phyloP scores from a whole-genome alignment of 2,888 invertebrate species.

The Torymus aiolomorphi region DNA sequence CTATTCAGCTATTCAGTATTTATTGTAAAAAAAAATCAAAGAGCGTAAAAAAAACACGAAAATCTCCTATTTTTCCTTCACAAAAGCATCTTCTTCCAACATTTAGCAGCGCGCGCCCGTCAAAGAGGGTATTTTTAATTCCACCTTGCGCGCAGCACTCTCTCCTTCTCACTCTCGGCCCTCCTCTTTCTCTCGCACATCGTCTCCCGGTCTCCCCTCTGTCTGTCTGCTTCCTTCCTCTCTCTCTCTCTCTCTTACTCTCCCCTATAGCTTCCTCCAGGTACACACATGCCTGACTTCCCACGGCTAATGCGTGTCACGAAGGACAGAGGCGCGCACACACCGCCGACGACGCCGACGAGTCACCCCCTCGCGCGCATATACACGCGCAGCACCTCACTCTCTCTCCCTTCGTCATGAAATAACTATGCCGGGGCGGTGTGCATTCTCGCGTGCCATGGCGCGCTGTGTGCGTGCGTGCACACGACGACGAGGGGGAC shows the following conservation, averaged over 20 bases:
- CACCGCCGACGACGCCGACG: too few relatives aligned
- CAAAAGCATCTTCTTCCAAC: too few relatives aligned
- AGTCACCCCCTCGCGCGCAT: too few relatives aligned
- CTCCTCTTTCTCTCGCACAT: constrained; percentile 20
- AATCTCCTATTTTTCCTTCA: too few relatives aligned
- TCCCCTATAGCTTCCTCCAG: constrained; percentile 52
- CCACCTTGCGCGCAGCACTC: constrained; percentile 56
- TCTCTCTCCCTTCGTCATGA: constrained; percentile 3
- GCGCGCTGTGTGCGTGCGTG: constrained; percentile 19
- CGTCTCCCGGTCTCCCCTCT: constrained; percentile 44
- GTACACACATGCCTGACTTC: constrained; percentile 46
- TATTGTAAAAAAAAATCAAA: too few relatives aligned
- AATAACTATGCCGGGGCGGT: constrained; percentile 49
- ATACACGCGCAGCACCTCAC: too few relatives aligned
- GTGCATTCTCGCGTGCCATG: constrained; percentile 14
- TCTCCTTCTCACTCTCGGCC: not conserved
- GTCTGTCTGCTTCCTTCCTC: constrained; percentile 31
- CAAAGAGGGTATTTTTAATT: constrained; percentile 64
- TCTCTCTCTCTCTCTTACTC: constrained; percentile 29
- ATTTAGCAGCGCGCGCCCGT: too few relatives aligned
- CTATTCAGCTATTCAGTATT: too few relatives aligned
- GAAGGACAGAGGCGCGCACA: constrained; percentile 44
- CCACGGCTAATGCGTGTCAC: constrained; percentile 50
- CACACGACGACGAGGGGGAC: constrained; percentile 35
- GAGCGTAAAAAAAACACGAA: too few relatives aligned